These are phyloP conservation scores for Bos javanicus DNA, from an alignment of 2,113 vertebrate genomes.

Conservation along the genomic window DNA sequence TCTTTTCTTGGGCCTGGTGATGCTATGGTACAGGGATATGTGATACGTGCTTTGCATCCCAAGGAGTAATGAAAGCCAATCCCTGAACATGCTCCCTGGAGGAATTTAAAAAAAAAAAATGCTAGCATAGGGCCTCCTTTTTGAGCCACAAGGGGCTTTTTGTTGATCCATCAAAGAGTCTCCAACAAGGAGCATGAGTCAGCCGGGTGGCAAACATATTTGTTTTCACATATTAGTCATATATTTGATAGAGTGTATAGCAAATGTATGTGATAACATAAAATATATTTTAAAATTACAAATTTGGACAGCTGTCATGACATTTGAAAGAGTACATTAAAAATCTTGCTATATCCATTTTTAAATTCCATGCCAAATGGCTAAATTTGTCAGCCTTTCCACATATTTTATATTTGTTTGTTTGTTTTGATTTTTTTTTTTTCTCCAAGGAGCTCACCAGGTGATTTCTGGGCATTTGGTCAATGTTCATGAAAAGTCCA, in stretches of 20 bases:
- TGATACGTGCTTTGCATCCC: neutral
- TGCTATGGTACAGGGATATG: neutral
- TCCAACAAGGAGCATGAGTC: slow-evolving; percentile 45
- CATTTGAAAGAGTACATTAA: slow-evolving; percentile 74
- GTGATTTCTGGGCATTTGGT: slow-evolving; percentile 58
- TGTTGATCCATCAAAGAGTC: neutral
- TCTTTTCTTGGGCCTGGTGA: neutral
- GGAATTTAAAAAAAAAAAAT: neutral
- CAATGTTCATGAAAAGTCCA: slow-evolving; percentile 17
- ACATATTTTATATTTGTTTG: slow-evolving; percentile 49
- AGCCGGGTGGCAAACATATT: slow-evolving; percentile 67
- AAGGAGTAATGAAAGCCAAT: neutral
- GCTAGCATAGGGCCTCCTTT: neutral
- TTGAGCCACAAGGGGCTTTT: neutral
- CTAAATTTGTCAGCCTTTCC: slow-evolving; percentile 63
- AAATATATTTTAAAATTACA: slow-evolving; percentile 74
- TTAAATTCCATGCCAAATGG: slow-evolving; percentile 61
- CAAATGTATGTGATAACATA: slow-evolving; percentile 75
- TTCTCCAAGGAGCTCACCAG: slow-evolving; percentile 37
- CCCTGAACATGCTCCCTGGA: neutral
- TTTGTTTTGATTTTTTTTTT: slow-evolving; percentile 52
- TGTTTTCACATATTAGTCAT: slow-evolving; percentile 75
- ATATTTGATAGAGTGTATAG: slow-evolving; percentile 73
- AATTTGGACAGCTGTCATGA: slow-evolving; percentile 74
- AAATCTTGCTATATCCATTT: slow-evolving; percentile 63